Base-by-base conservation (phyloP, 2,888 invertebrate genomes). In the Acanthosoma haemorrhoidale region DNA sequence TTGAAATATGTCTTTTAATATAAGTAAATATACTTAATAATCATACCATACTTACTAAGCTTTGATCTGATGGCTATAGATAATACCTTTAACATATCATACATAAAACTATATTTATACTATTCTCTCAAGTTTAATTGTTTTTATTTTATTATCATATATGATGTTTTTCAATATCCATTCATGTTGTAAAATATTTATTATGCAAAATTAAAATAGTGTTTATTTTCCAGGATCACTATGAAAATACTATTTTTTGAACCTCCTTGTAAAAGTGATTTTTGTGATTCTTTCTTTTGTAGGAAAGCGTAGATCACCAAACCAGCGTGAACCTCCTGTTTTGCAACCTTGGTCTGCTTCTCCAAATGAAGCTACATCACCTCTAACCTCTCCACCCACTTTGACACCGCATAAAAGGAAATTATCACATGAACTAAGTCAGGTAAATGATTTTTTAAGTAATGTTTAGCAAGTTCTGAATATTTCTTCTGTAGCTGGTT, bases 371-470 rank as follows among this genome's bases (percentile, higher is more conserved):
- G 38, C 38, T 31, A 41, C 31, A 3, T 34, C 34, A 9, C 64
- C 69, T 32, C 39, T 68, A 11, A 38, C 38, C 4, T 34, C 70
- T 29, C 75, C 75, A 16, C 75, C 75, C 9, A 75, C 74, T 4
- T 70, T 75, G 43, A 74, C 75, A 5, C 75, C 76, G 1, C 71
- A 75, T 67, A 75, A 75, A 67, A 71, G 73, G 34, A 71, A 70
- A 38, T 41, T 64, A 13, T 67, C 67, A n/a, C 39, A 64, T 36
- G 64, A 64, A 16, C 18, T 29, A 41, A 64, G 64, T 39, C 64
- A 64, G 29, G 64, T 64, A 64, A 11, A 9, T 61, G 18, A 36
- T 2, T 34, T 4, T 38, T n/a, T 2, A n/a, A 16, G 8, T 32
- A 3, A 4, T 16, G 1, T 36, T 8, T 36, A 36, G 13, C 8